These are phyloP conservation scores for Spilosoma lubricipeda DNA, from an alignment of 2,888 invertebrate genomes.

Conservation along the genomic window DNA sequence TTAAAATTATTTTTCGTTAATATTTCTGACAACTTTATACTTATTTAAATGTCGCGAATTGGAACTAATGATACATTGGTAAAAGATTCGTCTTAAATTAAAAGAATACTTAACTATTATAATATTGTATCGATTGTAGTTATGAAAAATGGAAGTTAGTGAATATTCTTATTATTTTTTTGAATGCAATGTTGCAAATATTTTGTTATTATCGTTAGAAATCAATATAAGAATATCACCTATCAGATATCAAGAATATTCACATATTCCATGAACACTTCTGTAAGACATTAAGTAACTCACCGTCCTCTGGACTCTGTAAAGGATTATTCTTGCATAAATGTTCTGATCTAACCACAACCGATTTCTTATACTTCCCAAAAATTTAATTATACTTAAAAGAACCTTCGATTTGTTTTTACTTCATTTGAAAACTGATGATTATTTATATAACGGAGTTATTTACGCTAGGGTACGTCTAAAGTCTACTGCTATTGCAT, in stretches of 20 bases:
- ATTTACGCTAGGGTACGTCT: conserved; percentile 60
- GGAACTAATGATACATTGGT: conserved; percentile 25
- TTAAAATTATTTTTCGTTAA: background rate
- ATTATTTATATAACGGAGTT: background rate
- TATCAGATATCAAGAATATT: conserved; percentile 61
- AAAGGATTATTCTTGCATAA: conserved; percentile 80
- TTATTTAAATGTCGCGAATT: conserved; percentile 42
- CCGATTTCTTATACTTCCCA: conserved; percentile 43
- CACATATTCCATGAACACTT: conserved; percentile 74
- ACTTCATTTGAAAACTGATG: background rate
- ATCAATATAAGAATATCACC: conserved; percentile 20
- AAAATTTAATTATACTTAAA: background rate
- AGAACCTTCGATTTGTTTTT: background rate
- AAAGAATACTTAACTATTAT: conserved; percentile 29
- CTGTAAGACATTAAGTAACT: conserved; percentile 77
- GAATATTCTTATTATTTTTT: conserved; percentile 63
- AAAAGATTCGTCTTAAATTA: conserved; percentile 26
- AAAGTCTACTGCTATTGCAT: conserved; percentile 60
- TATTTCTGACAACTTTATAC: conserved; percentile 74
- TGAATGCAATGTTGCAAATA: conserved; percentile 14
- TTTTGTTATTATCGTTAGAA: conserved; percentile 7
- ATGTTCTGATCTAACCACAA: conserved; percentile 72
- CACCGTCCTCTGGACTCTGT: conserved; percentile 83
- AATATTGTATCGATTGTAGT: conserved; percentile 62
- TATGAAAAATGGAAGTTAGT: conserved; percentile 63